Conservation (phyloP, 2,888 invertebrate genomes). For the Hipparchia semele region DNA sequence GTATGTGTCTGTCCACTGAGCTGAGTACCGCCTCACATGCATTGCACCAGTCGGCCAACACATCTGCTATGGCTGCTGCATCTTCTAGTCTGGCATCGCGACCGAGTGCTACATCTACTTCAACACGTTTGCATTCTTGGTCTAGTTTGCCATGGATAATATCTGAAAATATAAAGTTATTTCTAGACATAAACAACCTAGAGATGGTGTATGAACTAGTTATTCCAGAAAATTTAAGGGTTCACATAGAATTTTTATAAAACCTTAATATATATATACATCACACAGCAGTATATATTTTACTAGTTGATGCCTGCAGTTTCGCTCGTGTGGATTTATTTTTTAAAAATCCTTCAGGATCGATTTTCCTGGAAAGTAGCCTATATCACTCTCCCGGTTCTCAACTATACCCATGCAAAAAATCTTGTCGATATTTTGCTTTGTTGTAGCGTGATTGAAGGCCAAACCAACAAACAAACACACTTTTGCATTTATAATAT, state of each 20-base stretch:
- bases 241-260: no score
- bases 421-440: not conserved
- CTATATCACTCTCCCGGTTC: no score
- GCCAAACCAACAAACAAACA: not conserved
- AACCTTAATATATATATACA: no score
- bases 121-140: conserved; percentile 96
- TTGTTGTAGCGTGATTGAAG: no score
- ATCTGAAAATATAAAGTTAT: conserved; percentile 76
- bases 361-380: no score
- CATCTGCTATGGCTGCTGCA: conserved; percentile 90
- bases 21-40: conserved; percentile 93
- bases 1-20: conserved; percentile 95
- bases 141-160: conserved; percentile 98
- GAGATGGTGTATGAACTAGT: no score
- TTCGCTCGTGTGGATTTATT: no score
- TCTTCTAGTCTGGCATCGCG: conserved; percentile 95
- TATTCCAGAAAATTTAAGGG: no score
- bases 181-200: no score
- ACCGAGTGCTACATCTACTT: conserved; percentile 97
- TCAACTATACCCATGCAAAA: not conserved
- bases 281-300: no score
- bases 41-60: conserved; percentile 94
- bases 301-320: no score
- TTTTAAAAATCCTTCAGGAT: no score
- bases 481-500: not conserved